Evolutionary conservation across 1,140 invertebrate genomes (phyloP).

Genomic region (Drosophila albomicans): DNA sequence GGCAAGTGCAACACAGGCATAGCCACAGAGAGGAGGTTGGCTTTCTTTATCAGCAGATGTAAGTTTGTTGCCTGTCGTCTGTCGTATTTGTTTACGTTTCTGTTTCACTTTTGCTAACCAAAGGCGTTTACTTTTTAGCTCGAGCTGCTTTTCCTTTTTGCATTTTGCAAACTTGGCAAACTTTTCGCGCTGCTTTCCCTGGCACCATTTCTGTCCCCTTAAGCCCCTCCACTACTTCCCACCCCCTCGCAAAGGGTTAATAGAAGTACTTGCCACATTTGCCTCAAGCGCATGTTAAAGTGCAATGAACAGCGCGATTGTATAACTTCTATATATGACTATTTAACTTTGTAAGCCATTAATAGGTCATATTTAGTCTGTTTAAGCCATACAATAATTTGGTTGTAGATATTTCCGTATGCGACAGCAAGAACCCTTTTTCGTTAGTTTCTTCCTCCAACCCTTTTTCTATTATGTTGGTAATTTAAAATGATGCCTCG

Average conservation of each 20-base stretch:
- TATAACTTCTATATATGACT: background rate
- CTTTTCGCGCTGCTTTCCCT: slow-evolving; percentile 49
- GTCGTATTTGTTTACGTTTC: slow-evolving; percentile 74
- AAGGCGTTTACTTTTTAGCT: slow-evolving; percentile 70
- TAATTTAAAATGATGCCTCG: slow-evolving; percentile 44
- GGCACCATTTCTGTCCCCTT: slow-evolving; percentile 53
- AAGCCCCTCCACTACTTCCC: slow-evolving; percentile 14
- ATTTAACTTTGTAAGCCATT: slow-evolving; percentile 7
- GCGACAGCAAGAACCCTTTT: background rate
- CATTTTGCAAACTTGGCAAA: slow-evolving; percentile 44
- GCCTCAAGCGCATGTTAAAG: slow-evolving; percentile 28
- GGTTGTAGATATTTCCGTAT: slow-evolving; percentile 4
- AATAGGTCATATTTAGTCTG: slow-evolving; percentile 24
- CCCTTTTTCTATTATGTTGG: slow-evolving; percentile 5
- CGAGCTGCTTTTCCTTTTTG: slow-evolving; percentile 43
- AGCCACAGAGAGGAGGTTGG: slow-evolving; percentile 22
- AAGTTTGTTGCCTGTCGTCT: slow-evolving; percentile 56
- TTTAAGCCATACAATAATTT: background rate
- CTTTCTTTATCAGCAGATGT: slow-evolving; percentile 81
- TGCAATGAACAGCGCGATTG: slow-evolving; percentile 14
- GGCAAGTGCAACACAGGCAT: background rate
- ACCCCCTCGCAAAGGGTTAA: slow-evolving; percentile 43
- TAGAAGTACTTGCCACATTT: background rate
- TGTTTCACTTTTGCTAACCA: slow-evolving; percentile 78
- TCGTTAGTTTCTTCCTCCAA: slow-evolving; percentile 6